A percentile compares a stretch with the other conserved stretches of the same genome.
Evolutionary conservation across 1,140 invertebrate genomes (phyloP).

Genomic region (Leptinotarsa undecemlineata): DNA sequence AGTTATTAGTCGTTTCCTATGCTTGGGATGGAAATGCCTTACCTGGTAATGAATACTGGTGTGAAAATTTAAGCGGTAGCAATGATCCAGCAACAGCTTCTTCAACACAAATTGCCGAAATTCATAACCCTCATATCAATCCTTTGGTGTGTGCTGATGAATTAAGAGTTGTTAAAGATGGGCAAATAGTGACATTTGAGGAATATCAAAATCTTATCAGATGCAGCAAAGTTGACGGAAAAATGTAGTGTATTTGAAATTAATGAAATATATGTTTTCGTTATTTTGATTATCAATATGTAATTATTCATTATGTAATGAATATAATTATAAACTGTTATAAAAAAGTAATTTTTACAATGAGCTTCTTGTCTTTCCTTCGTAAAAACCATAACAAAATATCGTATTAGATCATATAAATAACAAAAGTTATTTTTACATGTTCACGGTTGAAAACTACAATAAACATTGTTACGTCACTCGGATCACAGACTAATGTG

Average conservation of each 20-base stretch:
- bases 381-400: no score
- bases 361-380: no score
- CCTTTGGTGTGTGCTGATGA: conserved; percentile 34
- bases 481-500: no score
- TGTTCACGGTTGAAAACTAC: no score
- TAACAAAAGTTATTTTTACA: no score
- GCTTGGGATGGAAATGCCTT: conserved; percentile 71
- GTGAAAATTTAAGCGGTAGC: conserved; percentile 52
- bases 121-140: conserved; percentile 65
- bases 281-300: neutral
- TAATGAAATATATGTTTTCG: neutral
- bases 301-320: neutral
- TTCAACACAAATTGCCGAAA: conserved; percentile 62
- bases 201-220: neutral
- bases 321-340: no score
- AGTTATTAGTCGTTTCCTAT: conserved; percentile 58
- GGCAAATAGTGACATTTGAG: neutral
- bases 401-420: no score
- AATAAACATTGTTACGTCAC: no score
- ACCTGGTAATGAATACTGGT: conserved; percentile 68
- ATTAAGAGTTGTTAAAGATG: conserved; percentile 37
- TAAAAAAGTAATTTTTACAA: no score
- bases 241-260: neutral
- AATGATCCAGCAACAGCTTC: conserved; percentile 68
- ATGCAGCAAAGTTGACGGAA: neutral